Base-by-base conservation (phyloP, 2,113 vertebrate genomes). In the Isichthys henryi region DNA sequence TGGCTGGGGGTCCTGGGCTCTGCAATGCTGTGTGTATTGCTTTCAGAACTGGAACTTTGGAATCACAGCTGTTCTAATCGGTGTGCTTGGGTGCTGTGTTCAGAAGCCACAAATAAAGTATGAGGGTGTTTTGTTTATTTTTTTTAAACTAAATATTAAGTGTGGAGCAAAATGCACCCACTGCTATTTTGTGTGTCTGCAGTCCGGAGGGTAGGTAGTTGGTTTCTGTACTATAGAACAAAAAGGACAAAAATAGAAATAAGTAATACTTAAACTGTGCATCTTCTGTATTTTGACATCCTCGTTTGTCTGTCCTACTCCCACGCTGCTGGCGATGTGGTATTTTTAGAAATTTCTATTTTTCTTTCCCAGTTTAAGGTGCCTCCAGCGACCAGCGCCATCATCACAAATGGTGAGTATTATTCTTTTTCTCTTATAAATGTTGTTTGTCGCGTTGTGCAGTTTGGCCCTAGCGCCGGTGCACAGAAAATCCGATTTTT, bases 331-430 rank as follows among this genome's bases (percentile, higher is more conserved):
- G 43, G 21, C 21, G 7, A 17, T 48, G 17, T 9, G 23, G 4
- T 17, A 53, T 17, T 35, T 49, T 53, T 53, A 53, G 19, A 52
- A 35, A 50, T 74, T 31, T 82, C 89, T 91, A 43, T 0, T 43
- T 89, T 93, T 91, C 82, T 5, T 90, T 82, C 31, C 9, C 92
- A 96, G 96, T 96, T 96, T 91, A 96, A 95, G 94, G 96, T 96
- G 86, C 95, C 95, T 39, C 91, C 96, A 89, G 95, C 96, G 39
- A 96, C 96, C 58, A 96, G 95, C 70, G 96, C 96, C 31, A 96
- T 96, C 58, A 96, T 96, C 87, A 96, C 96, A 92, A 96, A 96
- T 84, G 96, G 96, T 96, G 91, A 95, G 95, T 94, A 17, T 27
- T 19, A 39, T 84, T 52, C 21, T 10, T 48, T 17, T 88, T 13